Conservation (phyloP, 2,797 vertebrate genomes). For the Sciurus carolinensis region DNA sequence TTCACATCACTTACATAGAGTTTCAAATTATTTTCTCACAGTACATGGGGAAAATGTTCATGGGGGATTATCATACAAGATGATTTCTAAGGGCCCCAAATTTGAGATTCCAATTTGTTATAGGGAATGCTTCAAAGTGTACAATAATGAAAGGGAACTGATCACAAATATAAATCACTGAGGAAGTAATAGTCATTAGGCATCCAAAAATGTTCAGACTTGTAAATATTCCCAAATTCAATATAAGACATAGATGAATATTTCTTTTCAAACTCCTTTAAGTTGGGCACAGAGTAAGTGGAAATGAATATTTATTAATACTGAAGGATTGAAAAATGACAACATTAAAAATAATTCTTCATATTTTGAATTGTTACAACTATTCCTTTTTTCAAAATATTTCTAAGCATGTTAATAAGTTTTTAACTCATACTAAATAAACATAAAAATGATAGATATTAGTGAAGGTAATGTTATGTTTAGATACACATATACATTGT, state of each 20-base stretch:
- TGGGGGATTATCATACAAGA: neutral
- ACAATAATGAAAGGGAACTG: neutral
- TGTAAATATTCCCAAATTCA: neutral
- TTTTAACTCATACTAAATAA: neutral
- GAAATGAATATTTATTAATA: neutral
- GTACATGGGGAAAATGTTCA: neutral
- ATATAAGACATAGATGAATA: neutral
- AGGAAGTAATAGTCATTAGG: neutral
- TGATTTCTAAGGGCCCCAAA: neutral
- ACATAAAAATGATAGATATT: neutral
- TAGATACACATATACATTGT: neutral
- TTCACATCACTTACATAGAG: neutral
- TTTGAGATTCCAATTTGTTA: neutral
- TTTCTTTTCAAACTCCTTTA: neutral
- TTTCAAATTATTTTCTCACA: neutral
- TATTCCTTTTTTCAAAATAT: neutral
- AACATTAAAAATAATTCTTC: neutral
- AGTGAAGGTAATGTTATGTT: neutral
- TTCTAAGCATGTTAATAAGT: neutral
- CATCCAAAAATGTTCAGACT: neutral
- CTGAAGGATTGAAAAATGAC: neutral
- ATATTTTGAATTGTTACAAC: neutral
- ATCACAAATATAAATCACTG: neutral
- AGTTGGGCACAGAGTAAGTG: neutral
- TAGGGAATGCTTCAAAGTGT: neutral